phyloP scores from a whole-genome alignment of 2,888 invertebrate genomes.

The Acleris holmiana region DNA sequence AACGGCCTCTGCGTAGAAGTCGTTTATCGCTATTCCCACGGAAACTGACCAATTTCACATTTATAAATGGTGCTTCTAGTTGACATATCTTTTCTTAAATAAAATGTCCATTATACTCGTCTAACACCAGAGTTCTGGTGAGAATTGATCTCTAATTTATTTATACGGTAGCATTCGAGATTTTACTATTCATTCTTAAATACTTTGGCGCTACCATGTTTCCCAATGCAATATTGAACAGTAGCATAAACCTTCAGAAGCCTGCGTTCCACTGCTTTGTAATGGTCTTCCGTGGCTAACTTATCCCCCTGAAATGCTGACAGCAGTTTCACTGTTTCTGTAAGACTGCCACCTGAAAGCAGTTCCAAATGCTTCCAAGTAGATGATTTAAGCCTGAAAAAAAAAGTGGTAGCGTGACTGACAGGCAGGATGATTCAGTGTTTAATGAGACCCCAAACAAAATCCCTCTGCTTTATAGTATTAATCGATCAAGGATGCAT shows the following conservation, averaged over 20 bases:
- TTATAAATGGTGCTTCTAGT: too few species aligned
- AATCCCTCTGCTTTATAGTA: too few species aligned
- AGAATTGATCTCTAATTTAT: background rate
- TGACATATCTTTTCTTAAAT: too few species aligned
- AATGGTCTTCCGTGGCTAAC: constrained; percentile 89
- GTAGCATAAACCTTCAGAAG: constrained; percentile 90
- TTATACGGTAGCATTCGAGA: background rate
- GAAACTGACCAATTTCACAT: too few species aligned
- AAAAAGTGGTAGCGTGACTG: constrained; percentile 45
- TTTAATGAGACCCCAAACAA: too few species aligned
- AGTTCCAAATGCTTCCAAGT: constrained; percentile 89
- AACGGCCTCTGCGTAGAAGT: too few species aligned
- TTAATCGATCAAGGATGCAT: too few species aligned
- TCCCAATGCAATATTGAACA: constrained; percentile 89
- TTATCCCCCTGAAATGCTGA: constrained; percentile 85
- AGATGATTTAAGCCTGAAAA: constrained; percentile 86
- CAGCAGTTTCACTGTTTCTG: constrained; percentile 74
- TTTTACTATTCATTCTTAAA: constrained; percentile 46
- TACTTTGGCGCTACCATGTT: constrained; percentile 80
- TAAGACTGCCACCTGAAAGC: constrained; percentile 89
- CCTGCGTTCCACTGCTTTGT: constrained; percentile 90
- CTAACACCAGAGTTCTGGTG: too few species aligned
- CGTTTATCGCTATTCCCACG: too few species aligned
- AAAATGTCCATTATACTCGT: too few species aligned
- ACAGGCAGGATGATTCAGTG: background rate